Conservation (phyloP, 1,140 invertebrate species). For the Metopolophium dirhodum region DNA sequence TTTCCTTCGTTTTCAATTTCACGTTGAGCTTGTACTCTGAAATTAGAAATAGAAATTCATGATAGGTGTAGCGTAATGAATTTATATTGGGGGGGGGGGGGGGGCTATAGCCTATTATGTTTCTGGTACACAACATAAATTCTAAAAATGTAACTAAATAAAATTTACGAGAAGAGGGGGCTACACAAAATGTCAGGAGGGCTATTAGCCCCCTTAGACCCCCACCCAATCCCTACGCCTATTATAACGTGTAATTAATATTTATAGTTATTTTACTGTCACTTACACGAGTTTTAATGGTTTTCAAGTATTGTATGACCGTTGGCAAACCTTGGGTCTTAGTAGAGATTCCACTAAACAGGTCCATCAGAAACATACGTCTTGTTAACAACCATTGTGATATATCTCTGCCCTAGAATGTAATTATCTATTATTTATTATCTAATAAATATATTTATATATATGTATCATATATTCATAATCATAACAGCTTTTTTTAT, state of each 20-base stretch:
- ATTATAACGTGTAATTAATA: not conserved
- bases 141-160: too few species aligned
- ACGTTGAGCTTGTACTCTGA: constrained; percentile 65
- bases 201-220: too few species aligned
- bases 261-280: not conserved
- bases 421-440: not conserved
- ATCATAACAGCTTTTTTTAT: not conserved
- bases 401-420: constrained; percentile 63
- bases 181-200: too few species aligned
- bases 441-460: too few species aligned
- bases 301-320: constrained; percentile 64
- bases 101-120: too few species aligned
- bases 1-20: constrained; percentile 65
- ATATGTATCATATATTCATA: not conserved
- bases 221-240: too few species aligned
- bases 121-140: too few species aligned
- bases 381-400: constrained; percentile 70
- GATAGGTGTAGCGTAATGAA: too few species aligned
- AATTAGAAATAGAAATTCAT: constrained; percentile 40
- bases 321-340: constrained; percentile 59
- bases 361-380: constrained; percentile 75
- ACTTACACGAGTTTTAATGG: constrained; percentile 61
- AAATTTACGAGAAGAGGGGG: too few species aligned
- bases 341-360: constrained; percentile 64
- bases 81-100: too few species aligned